Percentiles rank a stretch among this genome's conserved stretches.
Conservation (phyloP, 2,797 vertebrate genomes). For the Cynopterus sphinx region DNA sequence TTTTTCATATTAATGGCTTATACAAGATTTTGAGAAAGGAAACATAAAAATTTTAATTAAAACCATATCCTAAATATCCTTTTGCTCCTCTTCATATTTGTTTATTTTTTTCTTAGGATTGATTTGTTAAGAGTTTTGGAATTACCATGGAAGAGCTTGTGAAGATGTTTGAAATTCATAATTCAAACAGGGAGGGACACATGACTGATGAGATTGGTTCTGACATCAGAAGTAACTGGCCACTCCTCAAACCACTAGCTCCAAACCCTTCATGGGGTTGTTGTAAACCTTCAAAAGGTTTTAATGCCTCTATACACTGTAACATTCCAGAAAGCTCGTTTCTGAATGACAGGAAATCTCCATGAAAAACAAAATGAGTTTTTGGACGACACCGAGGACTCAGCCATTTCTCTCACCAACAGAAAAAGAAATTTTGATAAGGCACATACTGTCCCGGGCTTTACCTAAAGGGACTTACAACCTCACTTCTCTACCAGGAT, state of each 20-base stretch:
- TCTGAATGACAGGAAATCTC: background rate
- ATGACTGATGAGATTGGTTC: background rate
- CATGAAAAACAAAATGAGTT: background rate
- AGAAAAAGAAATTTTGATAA: background rate
- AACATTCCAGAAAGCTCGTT: background rate
- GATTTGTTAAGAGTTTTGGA: constrained; percentile 68
- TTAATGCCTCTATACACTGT: background rate
- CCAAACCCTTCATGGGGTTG: background rate
- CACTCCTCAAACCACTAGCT: background rate
- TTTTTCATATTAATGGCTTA: constrained; percentile 48
- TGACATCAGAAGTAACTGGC: background rate
- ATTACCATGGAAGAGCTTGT: constrained; percentile 50
- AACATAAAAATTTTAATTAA: constrained; percentile 66
- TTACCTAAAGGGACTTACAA: background rate
- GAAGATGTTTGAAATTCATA: constrained; percentile 52
- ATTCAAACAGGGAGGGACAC: constrained; percentile 25
- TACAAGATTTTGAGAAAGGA: constrained; percentile 56
- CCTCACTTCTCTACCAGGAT: background rate
- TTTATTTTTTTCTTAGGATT: constrained; percentile 60
- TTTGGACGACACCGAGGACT: background rate
- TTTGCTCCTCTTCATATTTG: constrained; percentile 43
- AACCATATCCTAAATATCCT: constrained; percentile 63
- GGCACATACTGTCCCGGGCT: background rate
- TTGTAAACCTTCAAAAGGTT: background rate
- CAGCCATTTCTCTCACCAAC: background rate